Conservation (phyloP, 1,140 invertebrate species). For the Nautilus pompilius region DNA sequence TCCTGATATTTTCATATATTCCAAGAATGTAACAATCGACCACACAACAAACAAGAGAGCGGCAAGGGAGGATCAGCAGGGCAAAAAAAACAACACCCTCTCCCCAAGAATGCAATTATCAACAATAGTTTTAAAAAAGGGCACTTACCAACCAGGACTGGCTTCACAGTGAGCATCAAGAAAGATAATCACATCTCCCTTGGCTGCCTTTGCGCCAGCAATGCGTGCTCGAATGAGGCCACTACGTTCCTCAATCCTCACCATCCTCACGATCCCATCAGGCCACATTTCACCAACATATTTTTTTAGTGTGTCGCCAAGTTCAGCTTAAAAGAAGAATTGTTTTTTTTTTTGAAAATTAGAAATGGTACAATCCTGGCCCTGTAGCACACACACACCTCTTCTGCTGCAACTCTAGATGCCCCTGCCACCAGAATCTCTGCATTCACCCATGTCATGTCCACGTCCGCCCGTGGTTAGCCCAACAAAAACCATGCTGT, state of each 20-base stretch:
- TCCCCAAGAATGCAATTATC: background rate
- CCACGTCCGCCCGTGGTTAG: no score
- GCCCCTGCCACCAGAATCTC: no score
- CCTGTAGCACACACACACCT: no score
- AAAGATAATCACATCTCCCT: slow-evolving; percentile 88
- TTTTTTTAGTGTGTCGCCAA: slow-evolving; percentile 74
- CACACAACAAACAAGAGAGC: no score
- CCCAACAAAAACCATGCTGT: no score
- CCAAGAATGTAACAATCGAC: no score
- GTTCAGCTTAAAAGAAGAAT: slow-evolving; percentile 67
- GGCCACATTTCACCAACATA: slow-evolving; percentile 66
- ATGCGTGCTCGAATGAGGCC: slow-evolving; percentile 92
- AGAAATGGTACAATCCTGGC: background rate
- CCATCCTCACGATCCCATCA: slow-evolving; percentile 46
- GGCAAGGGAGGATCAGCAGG: no score
- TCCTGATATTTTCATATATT: no score
- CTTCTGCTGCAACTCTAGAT: no score
- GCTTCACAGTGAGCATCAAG: slow-evolving; percentile 97
- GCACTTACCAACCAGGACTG: slow-evolving; percentile 78
- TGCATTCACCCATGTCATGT: no score
- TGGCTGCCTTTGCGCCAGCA: slow-evolving; percentile 85
- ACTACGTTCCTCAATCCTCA: slow-evolving; percentile 72
- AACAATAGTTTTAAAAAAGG: background rate
- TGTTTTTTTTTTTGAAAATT: background rate
- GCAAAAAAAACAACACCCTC: no score